Evolutionary conservation across 1,140 invertebrate species (phyloP), one percentile per base, ranked within the genome.

Genomic region (Sycophila sp.): DNA sequence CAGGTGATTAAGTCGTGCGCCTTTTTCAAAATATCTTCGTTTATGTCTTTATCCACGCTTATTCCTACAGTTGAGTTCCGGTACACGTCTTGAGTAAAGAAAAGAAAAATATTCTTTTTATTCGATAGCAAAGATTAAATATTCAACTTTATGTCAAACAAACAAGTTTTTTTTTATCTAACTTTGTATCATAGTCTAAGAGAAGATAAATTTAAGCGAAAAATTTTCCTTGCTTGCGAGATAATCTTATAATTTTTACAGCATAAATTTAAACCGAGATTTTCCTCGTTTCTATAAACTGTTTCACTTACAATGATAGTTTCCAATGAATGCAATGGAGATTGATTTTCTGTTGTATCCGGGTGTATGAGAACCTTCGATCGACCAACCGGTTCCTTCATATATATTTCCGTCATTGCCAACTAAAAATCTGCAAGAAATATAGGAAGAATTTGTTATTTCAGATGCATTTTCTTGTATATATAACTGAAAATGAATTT

Each of bases 31-130:
- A 90, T 89, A 19, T 78, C 81, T 2, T 77, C 32, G 13, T 83
- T 87, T 30, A 91, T 90, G 7, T 88, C 69, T 76, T 89, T 87
- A 26, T 88, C 91, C 92, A 90, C 89, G 11, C 89, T 89, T 73
- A 67, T 24, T 47, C 36, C 30, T 4, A 55, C 2, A 3, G 65
- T 45, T 7, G 53, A 56, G 30, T 67, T 67, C 22, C 28, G 53
- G 36, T 19, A 55, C 2, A 51, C 55, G 88, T 88, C 64, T 66
- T 32, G 28, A 28, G 26, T 15, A 28, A 53, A 51, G 2, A 53
- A 24, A 53, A 7, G 24, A 53, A 17, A 30, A 24, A 53, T 15
- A 53, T 47, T 47, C 2, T 8, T 10, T 47, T 13, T 4, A 32
- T 32, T 17, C 15, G 4, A 32, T 32, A 51, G 24, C 1, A 51